phyloP scores from a whole-genome alignment of 37 sponge, comb jelly and placozoan species.

The Halichondria panicea region DNA sequence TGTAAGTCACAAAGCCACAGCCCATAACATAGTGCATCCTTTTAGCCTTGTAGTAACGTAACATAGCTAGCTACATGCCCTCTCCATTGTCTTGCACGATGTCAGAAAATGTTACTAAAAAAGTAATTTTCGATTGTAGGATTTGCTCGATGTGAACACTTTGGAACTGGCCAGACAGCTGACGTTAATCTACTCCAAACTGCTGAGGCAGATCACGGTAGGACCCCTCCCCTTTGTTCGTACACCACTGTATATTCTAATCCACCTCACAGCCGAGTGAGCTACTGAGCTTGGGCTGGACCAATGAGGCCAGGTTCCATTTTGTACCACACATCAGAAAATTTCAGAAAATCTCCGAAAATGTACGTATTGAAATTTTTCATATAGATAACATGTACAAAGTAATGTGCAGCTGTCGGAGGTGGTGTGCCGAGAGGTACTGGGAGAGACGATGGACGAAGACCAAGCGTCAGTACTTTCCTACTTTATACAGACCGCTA shows the following conservation, averaged over 20 bases:
- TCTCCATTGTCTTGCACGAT: neutral
- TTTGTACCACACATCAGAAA: neutral
- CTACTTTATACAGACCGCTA: slow-evolving; percentile 79
- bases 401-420: slow-evolving; percentile 40
- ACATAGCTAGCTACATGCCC: neutral
- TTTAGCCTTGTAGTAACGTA: neutral
- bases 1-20: slow-evolving; percentile 43
- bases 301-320: neutral
- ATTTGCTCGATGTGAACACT: slow-evolving; percentile 63
- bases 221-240: neutral
- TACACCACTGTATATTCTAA: neutral
- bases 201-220: slow-evolving; percentile 56
- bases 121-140: slow-evolving; percentile 9
- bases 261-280: slow-evolving; percentile 18
- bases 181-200: slow-evolving; percentile 20
- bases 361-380: slow-evolving; percentile 3
- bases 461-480: slow-evolving; percentile 48
- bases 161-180: slow-evolving; percentile 75
- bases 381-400: neutral
- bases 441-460: slow-evolving; percentile 38
- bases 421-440: slow-evolving; percentile 44
- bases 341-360: slow-evolving; percentile 22
- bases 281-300: slow-evolving; percentile 17
- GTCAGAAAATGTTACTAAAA: neutral
- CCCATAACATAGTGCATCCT: neutral